These are phyloP conservation scores for Hyalella azteca DNA, from an alignment of 2,888 invertebrate species.

Conservation along the genomic window DNA sequence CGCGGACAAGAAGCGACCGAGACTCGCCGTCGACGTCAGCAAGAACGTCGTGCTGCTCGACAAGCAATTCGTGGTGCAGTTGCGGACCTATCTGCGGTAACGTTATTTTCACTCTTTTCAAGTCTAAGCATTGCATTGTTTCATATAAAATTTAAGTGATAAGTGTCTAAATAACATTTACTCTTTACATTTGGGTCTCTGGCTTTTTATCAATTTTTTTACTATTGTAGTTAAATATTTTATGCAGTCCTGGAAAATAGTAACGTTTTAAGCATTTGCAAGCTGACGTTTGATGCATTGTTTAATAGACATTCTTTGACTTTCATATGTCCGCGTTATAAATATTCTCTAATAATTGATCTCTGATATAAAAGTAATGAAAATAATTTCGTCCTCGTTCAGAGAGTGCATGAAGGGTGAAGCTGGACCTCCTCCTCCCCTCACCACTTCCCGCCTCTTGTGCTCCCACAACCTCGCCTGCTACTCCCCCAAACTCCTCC, in stretches of 20 bases:
- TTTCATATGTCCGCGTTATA: not conserved
- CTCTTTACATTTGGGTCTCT: no score
- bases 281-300: not conserved
- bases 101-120: no score
- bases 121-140: no score
- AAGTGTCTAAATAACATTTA: no score
- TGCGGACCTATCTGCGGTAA: conserved; percentile 7
- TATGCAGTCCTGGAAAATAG: no score
- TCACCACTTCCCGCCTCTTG: not conserved
- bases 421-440: not conserved
- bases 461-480: not conserved
- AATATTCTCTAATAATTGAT: no score
- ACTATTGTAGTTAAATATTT: no score
- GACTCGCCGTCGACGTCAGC: not conserved
- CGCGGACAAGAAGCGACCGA: conserved; percentile 12
- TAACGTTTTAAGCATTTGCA: no score
- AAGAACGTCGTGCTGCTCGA: conserved; percentile 17
- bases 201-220: no score
- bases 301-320: not conserved
- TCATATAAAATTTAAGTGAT: no score
- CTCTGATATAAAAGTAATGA: not conserved
- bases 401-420: not conserved
- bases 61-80: not conserved
- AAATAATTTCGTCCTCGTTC: not conserved
- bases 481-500: not conserved